A percentile compares a stretch with the other conserved stretches of the same genome.
These are phyloP conservation scores for Ammodytes marinus DNA, from an alignment of 2,113 vertebrate genomes.

Conservation along the genomic window DNA sequence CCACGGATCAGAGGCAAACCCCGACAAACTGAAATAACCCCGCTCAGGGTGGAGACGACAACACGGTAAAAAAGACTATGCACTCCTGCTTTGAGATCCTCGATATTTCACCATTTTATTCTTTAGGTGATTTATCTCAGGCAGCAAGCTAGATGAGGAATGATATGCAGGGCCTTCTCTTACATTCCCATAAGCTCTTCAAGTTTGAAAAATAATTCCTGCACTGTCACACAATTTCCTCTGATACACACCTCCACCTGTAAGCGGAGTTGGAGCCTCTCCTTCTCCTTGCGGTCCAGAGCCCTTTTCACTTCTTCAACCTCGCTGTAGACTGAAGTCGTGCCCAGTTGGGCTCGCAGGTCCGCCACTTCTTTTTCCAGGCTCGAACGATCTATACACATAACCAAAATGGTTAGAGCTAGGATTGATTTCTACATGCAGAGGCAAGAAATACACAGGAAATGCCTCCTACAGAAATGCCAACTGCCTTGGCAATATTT, in stretches of 20 bases:
- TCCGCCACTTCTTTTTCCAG: slow-evolving; percentile 89
- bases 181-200: neutral
- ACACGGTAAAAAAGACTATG: slow-evolving; percentile 3
- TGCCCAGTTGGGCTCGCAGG: slow-evolving; percentile 85
- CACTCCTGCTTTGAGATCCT: slow-evolving; percentile 12
- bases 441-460: neutral
- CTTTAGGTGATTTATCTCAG: neutral
- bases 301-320: slow-evolving; percentile 89
- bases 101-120: slow-evolving; percentile 3
- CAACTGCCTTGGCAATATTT: neutral
- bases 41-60: neutral
- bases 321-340: slow-evolving; percentile 83
- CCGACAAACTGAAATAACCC: slow-evolving; percentile 46
- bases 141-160: neutral
- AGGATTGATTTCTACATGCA: neutral
- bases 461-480: neutral
- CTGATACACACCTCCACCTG: slow-evolving; percentile 87
- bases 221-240: neutral
- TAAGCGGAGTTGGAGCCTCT: slow-evolving; percentile 85
- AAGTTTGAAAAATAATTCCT: neutral
- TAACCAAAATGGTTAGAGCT: neutral
- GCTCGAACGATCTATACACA: slow-evolving; percentile 78
- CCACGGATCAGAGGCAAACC: slow-evolving; percentile 31
- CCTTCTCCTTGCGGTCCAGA: slow-evolving; percentile 89
- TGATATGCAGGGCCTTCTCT: neutral